A percentile compares a stretch with the other conserved stretches of the same genome.
Conservation (phyloP, 2,888 invertebrate species). For the Eudasyphora cyanicolor region DNA sequence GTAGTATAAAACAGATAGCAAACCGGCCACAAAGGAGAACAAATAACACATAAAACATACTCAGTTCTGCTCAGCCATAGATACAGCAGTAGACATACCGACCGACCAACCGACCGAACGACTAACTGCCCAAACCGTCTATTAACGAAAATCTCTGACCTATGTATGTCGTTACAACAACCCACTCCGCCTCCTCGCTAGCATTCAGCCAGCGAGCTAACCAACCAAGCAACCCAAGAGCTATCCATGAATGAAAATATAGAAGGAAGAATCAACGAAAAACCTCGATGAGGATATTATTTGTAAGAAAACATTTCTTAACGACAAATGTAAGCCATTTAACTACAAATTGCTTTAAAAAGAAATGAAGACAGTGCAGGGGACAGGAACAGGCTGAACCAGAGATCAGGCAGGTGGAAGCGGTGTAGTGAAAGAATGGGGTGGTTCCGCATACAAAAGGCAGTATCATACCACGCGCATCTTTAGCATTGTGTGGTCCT, state of each 20-base stretch:
- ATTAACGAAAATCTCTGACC: constrained; percentile 56
- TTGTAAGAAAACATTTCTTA: constrained; percentile 42
- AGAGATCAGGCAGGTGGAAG: constrained; percentile 4
- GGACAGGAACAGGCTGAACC: constrained; percentile 6
- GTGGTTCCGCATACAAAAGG: background rate
- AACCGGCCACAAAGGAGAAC: background rate
- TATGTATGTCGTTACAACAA: constrained; percentile 34
- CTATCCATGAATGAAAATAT: background rate
- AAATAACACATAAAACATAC: constrained; percentile 32
- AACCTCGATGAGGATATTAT: constrained; percentile 32
- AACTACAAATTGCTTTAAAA: constrained; percentile 62
- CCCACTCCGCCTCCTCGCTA: background rate
- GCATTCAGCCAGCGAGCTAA: background rate
- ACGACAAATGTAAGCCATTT: constrained; percentile 63
- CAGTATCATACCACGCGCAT: constrained; percentile 47
- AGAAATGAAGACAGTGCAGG: constrained; percentile 21
- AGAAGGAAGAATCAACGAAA: background rate
- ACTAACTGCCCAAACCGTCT: constrained; percentile 17
- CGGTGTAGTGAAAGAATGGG: background rate
- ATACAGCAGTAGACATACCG: background rate
- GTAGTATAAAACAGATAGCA: background rate
- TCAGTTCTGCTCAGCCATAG: background rate
- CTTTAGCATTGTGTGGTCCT: constrained; percentile 34
- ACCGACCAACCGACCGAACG: background rate
- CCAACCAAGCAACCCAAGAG: background rate